Conservation (phyloP, 2,797 vertebrate genomes). For the Pipistrellus kuhlii region DNA sequence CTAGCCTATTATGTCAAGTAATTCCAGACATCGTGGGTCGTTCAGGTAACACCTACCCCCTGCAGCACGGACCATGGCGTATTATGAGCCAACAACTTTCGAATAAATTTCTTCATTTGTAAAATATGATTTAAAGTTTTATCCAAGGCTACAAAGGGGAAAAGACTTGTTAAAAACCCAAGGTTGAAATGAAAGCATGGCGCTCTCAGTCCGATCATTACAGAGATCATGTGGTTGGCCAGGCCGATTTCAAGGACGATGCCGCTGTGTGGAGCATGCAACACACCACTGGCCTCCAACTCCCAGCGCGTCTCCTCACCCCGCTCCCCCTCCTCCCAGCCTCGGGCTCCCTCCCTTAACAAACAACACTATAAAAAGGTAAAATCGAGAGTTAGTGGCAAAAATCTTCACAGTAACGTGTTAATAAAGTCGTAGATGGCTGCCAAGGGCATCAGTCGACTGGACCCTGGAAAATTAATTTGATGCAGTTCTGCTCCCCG, state of each 20-base stretch:
- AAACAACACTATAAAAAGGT: slow-evolving; percentile 86
- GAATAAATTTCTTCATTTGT: slow-evolving; percentile 82
- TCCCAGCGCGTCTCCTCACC: slow-evolving; percentile 77
- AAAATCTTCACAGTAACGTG: slow-evolving; percentile 91
- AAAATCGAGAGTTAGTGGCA: slow-evolving; percentile 89
- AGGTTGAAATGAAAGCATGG: slow-evolving; percentile 85
- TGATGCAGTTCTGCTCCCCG: slow-evolving; percentile 94
- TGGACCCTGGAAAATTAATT: slow-evolving; percentile 98
- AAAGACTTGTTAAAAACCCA: slow-evolving; percentile 83
- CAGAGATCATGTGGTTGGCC: slow-evolving; percentile 82
- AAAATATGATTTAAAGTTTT: slow-evolving; percentile 85
- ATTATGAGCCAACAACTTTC: slow-evolving; percentile 80
- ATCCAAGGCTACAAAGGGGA: slow-evolving; percentile 84
- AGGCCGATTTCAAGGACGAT: slow-evolving; percentile 80
- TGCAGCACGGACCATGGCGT: neutral
- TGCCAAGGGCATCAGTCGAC: slow-evolving; percentile 91
- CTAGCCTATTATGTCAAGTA: neutral
- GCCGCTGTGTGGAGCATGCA: slow-evolving; percentile 83
- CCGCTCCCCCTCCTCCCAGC: slow-evolving; percentile 63
- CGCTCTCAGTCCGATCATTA: slow-evolving; percentile 82
- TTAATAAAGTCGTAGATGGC: slow-evolving; percentile 80
- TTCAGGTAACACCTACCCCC: neutral
- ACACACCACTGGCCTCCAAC: slow-evolving; percentile 77
- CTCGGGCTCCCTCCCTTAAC: slow-evolving; percentile 38
- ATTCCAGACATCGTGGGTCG: neutral